phyloP scores from a whole-genome alignment of 2,113 vertebrate species.

The Cynocephalus volans region DNA sequence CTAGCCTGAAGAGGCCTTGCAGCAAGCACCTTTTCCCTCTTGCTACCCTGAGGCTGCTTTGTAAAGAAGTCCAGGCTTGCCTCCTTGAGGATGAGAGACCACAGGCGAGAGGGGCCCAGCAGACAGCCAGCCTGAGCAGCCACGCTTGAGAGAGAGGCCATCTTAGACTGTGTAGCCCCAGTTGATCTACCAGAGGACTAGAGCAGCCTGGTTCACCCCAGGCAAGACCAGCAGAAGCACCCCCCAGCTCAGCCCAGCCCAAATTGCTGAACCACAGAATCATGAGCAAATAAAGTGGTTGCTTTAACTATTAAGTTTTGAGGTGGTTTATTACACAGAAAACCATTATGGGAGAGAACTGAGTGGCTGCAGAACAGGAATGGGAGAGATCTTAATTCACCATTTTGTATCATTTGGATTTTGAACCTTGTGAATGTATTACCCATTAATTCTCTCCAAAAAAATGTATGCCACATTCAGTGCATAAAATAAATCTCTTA shows the following conservation, averaged over 20 bases:
- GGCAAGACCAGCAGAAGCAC: not conserved
- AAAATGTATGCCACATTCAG: not conserved
- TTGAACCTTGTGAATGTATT: not conserved
- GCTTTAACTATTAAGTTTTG: not conserved
- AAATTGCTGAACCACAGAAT: not conserved
- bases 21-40: not conserved
- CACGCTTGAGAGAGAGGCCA: not conserved
- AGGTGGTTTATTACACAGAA: not conserved
- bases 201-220: not conserved
- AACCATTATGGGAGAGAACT: not conserved
- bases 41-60: not conserved
- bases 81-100: no score
- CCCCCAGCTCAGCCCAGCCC: not conserved
- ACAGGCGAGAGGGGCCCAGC: not conserved
- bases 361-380: not conserved
- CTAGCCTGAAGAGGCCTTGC: not conserved
- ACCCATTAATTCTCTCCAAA: not conserved
- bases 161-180: not conserved
- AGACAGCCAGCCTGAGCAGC: not conserved
- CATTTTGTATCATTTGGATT: not conserved
- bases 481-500: not conserved
- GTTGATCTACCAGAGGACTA: not conserved
- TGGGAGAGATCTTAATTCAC: not conserved
- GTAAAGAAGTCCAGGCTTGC: not conserved
- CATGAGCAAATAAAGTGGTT: not conserved